Percentiles rank a stretch among this genome's conserved stretches.
These are phyloP conservation scores for Gymnarchus niloticus DNA, from an alignment of 2,113 vertebrate genomes.

Conservation along the genomic window DNA sequence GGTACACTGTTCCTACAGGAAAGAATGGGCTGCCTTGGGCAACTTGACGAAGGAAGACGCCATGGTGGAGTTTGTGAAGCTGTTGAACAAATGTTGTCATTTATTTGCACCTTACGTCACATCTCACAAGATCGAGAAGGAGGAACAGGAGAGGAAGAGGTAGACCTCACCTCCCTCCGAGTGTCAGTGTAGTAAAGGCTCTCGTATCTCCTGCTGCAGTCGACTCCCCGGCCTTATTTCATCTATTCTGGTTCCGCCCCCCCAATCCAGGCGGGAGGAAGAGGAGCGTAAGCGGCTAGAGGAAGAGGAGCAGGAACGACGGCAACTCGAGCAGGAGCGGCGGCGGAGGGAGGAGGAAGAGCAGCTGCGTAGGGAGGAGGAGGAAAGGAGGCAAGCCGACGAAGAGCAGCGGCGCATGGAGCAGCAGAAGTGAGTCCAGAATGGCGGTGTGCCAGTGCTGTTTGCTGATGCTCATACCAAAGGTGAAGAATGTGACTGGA, in stretches of 20 bases:
- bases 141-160: slow-evolving; percentile 94
- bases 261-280: slow-evolving; percentile 70
- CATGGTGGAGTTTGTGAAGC: slow-evolving; percentile 90
- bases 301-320: slow-evolving; percentile 81
- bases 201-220: background rate
- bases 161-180: slow-evolving; percentile 55
- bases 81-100: slow-evolving; percentile 88
- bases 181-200: too few species aligned
- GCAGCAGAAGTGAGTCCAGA: slow-evolving; percentile 83
- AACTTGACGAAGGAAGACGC: slow-evolving; percentile 86
- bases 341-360: slow-evolving; percentile 79
- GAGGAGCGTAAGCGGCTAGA: slow-evolving; percentile 78
- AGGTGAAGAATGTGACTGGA: too few species aligned
- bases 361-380: slow-evolving; percentile 76
- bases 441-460: background rate
- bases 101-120: slow-evolving; percentile 88
- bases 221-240: background rate
- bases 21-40: slow-evolving; percentile 90
- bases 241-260: background rate
- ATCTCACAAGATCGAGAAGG: slow-evolving; percentile 94
- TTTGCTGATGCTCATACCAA: background rate
- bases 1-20: slow-evolving; percentile 59
- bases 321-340: slow-evolving; percentile 82
- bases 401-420: slow-evolving; percentile 88
- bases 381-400: slow-evolving; percentile 78